phyloP scores from a whole-genome alignment of 2,797 vertebrate species.

The Chiropotes sagulatus region DNA sequence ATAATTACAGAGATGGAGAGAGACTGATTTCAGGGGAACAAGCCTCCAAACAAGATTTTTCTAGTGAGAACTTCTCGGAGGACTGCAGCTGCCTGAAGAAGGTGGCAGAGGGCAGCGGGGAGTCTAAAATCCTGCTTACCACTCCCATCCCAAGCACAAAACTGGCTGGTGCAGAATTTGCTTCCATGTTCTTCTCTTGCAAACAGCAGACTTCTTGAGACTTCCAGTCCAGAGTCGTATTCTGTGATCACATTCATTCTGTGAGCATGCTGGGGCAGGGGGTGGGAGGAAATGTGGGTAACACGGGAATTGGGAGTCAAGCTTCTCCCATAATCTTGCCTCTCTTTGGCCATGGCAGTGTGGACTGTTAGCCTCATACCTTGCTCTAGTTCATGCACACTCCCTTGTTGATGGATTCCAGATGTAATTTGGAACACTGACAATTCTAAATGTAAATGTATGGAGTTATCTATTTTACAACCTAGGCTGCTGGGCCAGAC shows the following conservation, averaged over 20 bases:
- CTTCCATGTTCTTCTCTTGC: background rate
- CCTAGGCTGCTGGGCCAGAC: background rate
- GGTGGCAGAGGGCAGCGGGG: slow-evolving; percentile 22
- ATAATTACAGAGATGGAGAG: background rate
- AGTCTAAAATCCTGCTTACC: background rate
- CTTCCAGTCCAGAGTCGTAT: background rate
- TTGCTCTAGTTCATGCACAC: background rate
- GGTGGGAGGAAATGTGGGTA: background rate
- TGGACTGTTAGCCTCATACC: too few relatives aligned
- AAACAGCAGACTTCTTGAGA: background rate
- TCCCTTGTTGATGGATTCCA: too few relatives aligned
- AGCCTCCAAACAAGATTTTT: background rate
- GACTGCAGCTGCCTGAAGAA: background rate
- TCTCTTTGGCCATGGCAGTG: too few relatives aligned
- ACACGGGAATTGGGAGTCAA: background rate
- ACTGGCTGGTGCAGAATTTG: background rate
- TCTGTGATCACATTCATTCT: background rate
- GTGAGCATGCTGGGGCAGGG: too few relatives aligned
- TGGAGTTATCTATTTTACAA: background rate
- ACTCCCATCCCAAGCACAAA: background rate
- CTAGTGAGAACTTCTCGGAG: background rate
- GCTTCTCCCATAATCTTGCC: too few relatives aligned
- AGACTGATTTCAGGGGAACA: background rate
- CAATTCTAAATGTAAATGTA: background rate
- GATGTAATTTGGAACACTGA: background rate